Conservation (phyloP, 2,888 invertebrate species). For the Tenthredo notha region DNA sequence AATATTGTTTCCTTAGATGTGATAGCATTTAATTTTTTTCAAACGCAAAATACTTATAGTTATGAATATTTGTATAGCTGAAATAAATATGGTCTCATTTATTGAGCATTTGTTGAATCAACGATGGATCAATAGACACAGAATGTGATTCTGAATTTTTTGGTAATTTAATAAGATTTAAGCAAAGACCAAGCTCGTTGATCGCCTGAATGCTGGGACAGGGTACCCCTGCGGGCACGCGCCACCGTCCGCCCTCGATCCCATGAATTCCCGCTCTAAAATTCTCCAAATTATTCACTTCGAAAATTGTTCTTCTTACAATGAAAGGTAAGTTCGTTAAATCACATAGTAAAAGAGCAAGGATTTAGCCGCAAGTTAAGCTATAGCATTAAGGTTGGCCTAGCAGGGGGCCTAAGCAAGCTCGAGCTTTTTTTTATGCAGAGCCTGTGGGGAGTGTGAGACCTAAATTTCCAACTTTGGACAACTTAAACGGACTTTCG, state of each 20-base stretch:
- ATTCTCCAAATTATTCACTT: conserved; percentile 54
- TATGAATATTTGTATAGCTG: not conserved
- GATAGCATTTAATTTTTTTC: not conserved
- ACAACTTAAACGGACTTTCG: conserved; percentile 59
- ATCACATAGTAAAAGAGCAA: conserved; percentile 41
- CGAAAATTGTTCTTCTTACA: conserved; percentile 56
- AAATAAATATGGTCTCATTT: not conserved
- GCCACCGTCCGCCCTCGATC: conserved; percentile 68
- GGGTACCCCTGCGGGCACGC: conserved; percentile 90
- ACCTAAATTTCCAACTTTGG: conserved; percentile 80
- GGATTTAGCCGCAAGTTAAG: conserved; percentile 49
- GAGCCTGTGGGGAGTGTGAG: conserved; percentile 85
- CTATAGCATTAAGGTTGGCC: conserved; percentile 50
- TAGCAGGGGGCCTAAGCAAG: conserved; percentile 54
- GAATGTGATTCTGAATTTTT: conserved; percentile 16
- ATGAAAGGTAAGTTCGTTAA: conserved; percentile 56
- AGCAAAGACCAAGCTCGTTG: conserved; percentile 68
- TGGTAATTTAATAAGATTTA: conserved; percentile 60
- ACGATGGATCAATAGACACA: not conserved
- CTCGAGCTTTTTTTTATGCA: conserved; percentile 69
- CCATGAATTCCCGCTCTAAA: conserved; percentile 54
- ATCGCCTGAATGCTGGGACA: conserved; percentile 99
- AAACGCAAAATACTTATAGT: not conserved
- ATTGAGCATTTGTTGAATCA: not conserved
- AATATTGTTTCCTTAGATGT: not conserved